Percentiles rank a stretch among this genome's conserved stretches.
These are phyloP conservation scores for Callyntrura guangdongensis DNA, from an alignment of 2,888 invertebrate genomes.

Conservation along the genomic window DNA sequence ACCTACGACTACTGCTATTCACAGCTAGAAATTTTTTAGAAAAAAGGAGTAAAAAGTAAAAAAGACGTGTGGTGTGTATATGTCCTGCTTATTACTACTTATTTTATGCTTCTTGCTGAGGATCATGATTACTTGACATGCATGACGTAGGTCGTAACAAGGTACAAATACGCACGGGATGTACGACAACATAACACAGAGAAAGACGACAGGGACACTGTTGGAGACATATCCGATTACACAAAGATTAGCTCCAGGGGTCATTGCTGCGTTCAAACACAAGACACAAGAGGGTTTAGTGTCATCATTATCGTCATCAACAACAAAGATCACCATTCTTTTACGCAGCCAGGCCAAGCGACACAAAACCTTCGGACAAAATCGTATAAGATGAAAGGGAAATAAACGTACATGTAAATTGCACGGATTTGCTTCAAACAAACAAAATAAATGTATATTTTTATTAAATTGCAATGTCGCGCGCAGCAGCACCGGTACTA, in stretches of 20 bases:
- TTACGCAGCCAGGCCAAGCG: not conserved
- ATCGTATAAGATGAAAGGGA: not conserved
- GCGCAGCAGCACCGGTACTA: slow-evolving; percentile 49
- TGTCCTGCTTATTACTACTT: not conserved
- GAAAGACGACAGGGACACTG: slow-evolving; percentile 54
- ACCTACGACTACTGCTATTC: not conserved
- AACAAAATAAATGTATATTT: slow-evolving; percentile 51
- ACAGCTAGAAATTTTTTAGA: not conserved
- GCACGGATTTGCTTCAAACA: not conserved
- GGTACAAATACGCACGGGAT: slow-evolving; percentile 9
- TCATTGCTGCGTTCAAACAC: slow-evolving; percentile 58
- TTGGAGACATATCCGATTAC: slow-evolving; percentile 77
- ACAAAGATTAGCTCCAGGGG: slow-evolving; percentile 79
- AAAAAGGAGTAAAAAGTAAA: slow-evolving; percentile 13
- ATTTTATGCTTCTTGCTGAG: slow-evolving; percentile 30
- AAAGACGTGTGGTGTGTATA: too few relatives aligned
- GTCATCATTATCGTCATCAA: slow-evolving; percentile 47
- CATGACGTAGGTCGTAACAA: slow-evolving; percentile 42
- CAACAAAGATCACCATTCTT: not conserved
- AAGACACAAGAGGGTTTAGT: slow-evolving; percentile 64
- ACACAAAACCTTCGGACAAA: not conserved
- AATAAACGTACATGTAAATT: not conserved
- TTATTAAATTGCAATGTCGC: slow-evolving; percentile 3
- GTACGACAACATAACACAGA: slow-evolving; percentile 34
- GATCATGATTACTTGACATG: slow-evolving; percentile 45